Conservation (phyloP, 2,888 invertebrate species). For the Sialis lutaria region DNA sequence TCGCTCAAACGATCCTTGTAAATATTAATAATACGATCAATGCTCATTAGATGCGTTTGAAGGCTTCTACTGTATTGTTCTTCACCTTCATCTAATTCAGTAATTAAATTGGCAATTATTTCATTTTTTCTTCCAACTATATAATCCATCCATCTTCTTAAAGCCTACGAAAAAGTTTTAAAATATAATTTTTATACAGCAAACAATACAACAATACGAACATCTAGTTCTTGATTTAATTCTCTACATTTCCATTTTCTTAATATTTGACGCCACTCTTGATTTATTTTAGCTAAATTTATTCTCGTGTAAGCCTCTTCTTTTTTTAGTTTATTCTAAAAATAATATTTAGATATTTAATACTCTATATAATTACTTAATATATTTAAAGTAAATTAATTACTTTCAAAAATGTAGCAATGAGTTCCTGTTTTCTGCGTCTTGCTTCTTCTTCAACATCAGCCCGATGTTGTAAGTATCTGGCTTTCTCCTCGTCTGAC, state of each 20-base stretch:
- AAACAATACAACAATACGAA: constrained; percentile 15
- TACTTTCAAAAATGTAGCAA: constrained; percentile 67
- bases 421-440: constrained; percentile 60
- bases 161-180: constrained; percentile 26
- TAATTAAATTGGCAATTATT: constrained; percentile 41
- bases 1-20: constrained; percentile 32
- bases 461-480: constrained; percentile 66
- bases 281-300: constrained; percentile 71
- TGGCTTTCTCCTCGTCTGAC: constrained; percentile 67
- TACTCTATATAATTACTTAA: not conserved
- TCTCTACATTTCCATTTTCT: constrained; percentile 61
- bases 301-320: constrained; percentile 63
- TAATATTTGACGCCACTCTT: constrained; percentile 65
- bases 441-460: constrained; percentile 69
- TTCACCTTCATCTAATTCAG: constrained; percentile 51
- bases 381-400: not conserved
- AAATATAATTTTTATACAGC: constrained; percentile 2
- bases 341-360: constrained; percentile 9
- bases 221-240: constrained; percentile 48
- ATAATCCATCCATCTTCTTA: constrained; percentile 39
- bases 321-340: constrained; percentile 63
- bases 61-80: constrained; percentile 55
- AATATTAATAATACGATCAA: constrained; percentile 48
- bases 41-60: constrained; percentile 51
- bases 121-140: constrained; percentile 49